Percentiles rank a stretch among this genome's conserved stretches.
These are phyloP conservation scores for Omphaloscelis lunosa DNA, from an alignment of 2,888 invertebrate genomes.

Conservation along the genomic window DNA sequence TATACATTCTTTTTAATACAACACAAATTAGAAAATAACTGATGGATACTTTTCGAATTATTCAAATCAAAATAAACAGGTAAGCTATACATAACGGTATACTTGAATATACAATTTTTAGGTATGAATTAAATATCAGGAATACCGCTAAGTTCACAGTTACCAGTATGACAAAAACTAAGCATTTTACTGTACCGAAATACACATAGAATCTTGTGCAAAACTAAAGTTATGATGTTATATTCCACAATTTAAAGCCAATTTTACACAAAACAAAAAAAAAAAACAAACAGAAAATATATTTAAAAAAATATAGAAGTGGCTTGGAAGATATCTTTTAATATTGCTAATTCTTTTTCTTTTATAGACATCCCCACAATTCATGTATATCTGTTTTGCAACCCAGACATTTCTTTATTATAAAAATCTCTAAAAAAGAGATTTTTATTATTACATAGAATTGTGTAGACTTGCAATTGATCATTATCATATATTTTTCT, in stretches of 20 bases:
- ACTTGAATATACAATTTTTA: background rate
- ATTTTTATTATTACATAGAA: no score
- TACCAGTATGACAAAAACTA: constrained; percentile 16
- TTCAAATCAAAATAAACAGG: background rate
- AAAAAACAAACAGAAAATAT: constrained; percentile 29
- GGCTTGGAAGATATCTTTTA: background rate
- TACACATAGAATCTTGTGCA: constrained; percentile 43
- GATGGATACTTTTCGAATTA: background rate
- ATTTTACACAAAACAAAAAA: constrained; percentile 44
- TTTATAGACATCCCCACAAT: no score
- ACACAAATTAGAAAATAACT: constrained; percentile 18
- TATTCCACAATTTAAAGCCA: constrained; percentile 42
- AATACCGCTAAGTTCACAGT: constrained; percentile 22
- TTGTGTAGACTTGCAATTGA: no score
- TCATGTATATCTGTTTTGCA: no score
- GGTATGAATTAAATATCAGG: constrained; percentile 9
- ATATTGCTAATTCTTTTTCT: background rate
- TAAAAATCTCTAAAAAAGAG: no score
- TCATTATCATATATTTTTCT: no score
- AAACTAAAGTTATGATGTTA: constrained; percentile 44
- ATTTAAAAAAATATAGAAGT: background rate
- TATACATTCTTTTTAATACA: constrained; percentile 13
- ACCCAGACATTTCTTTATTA: no score
- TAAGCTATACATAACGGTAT: constrained; percentile 20
- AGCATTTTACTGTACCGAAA: constrained; percentile 14